Evolutionary conservation across 2,113 vertebrate genomes (phyloP), one percentile per base, ranked within the genome.

Genomic region (Donacobius atricapilla): DNA sequence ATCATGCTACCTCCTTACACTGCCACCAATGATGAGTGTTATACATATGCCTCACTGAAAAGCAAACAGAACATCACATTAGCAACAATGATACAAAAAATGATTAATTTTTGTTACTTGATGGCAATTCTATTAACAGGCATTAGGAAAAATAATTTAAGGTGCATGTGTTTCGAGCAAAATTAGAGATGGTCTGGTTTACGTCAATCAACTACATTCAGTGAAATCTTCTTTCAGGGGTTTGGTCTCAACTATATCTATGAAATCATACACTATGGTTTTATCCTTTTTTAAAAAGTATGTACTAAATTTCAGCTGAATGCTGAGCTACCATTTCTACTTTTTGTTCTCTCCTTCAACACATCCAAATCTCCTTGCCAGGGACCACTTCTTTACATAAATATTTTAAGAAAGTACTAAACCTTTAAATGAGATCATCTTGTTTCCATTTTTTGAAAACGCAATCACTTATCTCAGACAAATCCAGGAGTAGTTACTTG

Each of bases 361-460:
- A 37, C 20, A 65, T 70, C 19, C 54, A 70, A 54, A 51, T 80
- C 83, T 85, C 54, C 45, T 90, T 93, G 53, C 39, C 54, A 93
- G 54, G 19, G 47, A 91, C 15, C 9, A 40, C 13, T 60, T 84
- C 83, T 76, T 51, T 76, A 15, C 22, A 65, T 75, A 84, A 94
- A 53, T 88, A 61, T 88, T 94, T 85, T 65, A 76, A 86, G 54
- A 15, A 88, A 76, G 16, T 33, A 79, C 40, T 83, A 72, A 79
- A 44, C 18, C 24, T 83, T 89, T 70, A 83, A 83, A 75, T n/a
- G 35, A 90, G 20, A 88, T 45, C 13, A 50, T 85, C 66, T 88
- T 88, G 21, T 83, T 95, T 94, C 63, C 50, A 39, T 48, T 93
- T 93, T 85, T 83, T 51, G n/a, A 79, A 94, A 93, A 79, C 50